A percentile compares a stretch with the other conserved stretches of the same genome.
Conservation (phyloP, 2,797 vertebrate species). For the Tamandua tetradactyla region DNA sequence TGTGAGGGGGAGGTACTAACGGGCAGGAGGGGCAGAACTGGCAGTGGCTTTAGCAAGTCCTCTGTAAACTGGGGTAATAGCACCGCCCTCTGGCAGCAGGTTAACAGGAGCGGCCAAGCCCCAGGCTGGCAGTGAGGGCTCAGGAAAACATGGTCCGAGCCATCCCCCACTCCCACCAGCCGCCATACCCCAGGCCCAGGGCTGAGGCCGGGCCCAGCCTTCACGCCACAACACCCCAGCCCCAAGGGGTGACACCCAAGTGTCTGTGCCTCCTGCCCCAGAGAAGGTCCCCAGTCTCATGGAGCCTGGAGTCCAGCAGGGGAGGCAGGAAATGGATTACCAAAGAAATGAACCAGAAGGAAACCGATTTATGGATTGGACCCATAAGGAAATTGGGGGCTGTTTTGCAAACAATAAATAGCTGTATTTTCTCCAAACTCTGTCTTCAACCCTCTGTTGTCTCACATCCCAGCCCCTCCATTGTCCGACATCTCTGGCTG, state of each 20-base stretch:
- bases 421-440: neutral
- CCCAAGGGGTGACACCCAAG: neutral
- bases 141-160: neutral
- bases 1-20: neutral
- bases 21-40: neutral
- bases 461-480: neutral
- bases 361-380: fast-evolving
- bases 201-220: too few species aligned
- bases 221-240: fast-evolving
- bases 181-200: too few species aligned
- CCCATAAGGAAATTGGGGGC: too few species aligned
- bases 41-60: too few species aligned
- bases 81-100: neutral
- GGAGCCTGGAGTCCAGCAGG: neutral
- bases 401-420: too few species aligned
- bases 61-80: too few species aligned
- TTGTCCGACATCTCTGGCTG: neutral
- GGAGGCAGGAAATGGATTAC: neutral
- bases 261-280: neutral
- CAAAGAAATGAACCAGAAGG: neutral
- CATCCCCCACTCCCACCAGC: too few species aligned
- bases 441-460: fast-evolving
- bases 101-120: neutral
- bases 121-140: fast-evolving
- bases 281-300: neutral